Conservation (phyloP, 1,140 invertebrate species). For the Phthorimaea operculella region DNA sequence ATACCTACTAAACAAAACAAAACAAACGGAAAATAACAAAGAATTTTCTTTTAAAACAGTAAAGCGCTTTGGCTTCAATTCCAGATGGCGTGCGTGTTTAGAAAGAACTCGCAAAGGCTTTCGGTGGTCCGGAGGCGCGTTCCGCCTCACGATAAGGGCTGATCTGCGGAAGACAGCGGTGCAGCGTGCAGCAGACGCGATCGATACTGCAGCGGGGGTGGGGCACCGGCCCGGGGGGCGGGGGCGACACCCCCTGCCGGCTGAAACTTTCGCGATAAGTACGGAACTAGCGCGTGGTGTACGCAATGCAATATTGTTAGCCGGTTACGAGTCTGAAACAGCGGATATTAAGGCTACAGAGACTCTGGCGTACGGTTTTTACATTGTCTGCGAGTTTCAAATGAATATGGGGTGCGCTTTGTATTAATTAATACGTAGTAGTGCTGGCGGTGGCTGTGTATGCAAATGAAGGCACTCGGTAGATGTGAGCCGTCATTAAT, state of each 20-base stretch:
- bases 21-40: no score
- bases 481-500: neutral
- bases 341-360: slow-evolving; percentile 62
- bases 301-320: slow-evolving; percentile 68
- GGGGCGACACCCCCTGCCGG: slow-evolving; percentile 29
- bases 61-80: no score
- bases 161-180: slow-evolving; percentile 65
- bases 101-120: slow-evolving; percentile 48
- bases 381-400: slow-evolving; percentile 46
- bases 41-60: no score
- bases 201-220: slow-evolving; percentile 53
- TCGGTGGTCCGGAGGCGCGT: slow-evolving; percentile 43
- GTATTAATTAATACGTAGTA: slow-evolving; percentile 33
- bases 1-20: no score
- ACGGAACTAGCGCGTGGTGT: slow-evolving; percentile 63
- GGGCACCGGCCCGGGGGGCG: slow-evolving; percentile 16
- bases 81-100: slow-evolving; percentile 29
- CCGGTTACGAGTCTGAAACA: slow-evolving; percentile 63
- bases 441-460: neutral
- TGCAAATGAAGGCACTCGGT: neutral
- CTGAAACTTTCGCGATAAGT: slow-evolving; percentile 67
- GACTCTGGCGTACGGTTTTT: slow-evolving; percentile 48
- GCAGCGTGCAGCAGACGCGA: slow-evolving; percentile 60
- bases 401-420: slow-evolving; percentile 43
- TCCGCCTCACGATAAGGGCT: slow-evolving; percentile 60